Percentiles rank a stretch among this genome's conserved stretches.
phyloP scores from a whole-genome alignment of 2,888 invertebrate species.

The Volucella inflata region DNA sequence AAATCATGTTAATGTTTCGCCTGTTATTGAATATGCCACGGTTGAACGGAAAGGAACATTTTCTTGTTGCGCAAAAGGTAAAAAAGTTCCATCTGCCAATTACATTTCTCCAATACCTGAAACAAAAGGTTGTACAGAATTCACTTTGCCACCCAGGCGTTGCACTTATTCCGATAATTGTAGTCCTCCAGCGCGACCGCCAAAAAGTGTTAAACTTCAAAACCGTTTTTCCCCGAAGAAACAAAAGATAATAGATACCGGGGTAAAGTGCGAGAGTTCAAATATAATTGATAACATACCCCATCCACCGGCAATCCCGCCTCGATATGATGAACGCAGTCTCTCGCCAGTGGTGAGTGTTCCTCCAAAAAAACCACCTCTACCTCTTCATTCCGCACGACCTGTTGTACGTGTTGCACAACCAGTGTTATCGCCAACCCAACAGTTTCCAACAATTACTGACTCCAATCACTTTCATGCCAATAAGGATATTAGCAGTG shows the following conservation, averaged over 20 bases:
- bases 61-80: slow-evolving; percentile 88
- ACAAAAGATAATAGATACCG: slow-evolving; percentile 73
- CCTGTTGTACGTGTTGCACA: slow-evolving; percentile 85
- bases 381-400: slow-evolving; percentile 87
- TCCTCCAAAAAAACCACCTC: slow-evolving; percentile 89
- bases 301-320: slow-evolving; percentile 80
- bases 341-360: slow-evolving; percentile 80
- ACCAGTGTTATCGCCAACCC: slow-evolving; percentile 86
- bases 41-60: slow-evolving; percentile 90
- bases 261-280: slow-evolving; percentile 15
- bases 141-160: slow-evolving; percentile 87
- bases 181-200: slow-evolving; percentile 89
- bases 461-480: slow-evolving; percentile 87
- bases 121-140: slow-evolving; percentile 78
- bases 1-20: slow-evolving; percentile 77
- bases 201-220: slow-evolving; percentile 85
- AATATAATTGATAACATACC: slow-evolving; percentile 24
- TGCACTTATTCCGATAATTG: slow-evolving; percentile 86
- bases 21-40: slow-evolving; percentile 89
- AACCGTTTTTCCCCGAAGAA: slow-evolving; percentile 82
- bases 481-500: slow-evolving; percentile 85
- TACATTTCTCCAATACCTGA: slow-evolving; percentile 30
- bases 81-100: slow-evolving; percentile 84
- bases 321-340: slow-evolving; percentile 77
- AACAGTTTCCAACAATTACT: slow-evolving; percentile 83